Percentiles rank a stretch among this genome's conserved stretches.
Conservation (phyloP, 2,113 vertebrate species). For the Macaca nemestrina region DNA sequence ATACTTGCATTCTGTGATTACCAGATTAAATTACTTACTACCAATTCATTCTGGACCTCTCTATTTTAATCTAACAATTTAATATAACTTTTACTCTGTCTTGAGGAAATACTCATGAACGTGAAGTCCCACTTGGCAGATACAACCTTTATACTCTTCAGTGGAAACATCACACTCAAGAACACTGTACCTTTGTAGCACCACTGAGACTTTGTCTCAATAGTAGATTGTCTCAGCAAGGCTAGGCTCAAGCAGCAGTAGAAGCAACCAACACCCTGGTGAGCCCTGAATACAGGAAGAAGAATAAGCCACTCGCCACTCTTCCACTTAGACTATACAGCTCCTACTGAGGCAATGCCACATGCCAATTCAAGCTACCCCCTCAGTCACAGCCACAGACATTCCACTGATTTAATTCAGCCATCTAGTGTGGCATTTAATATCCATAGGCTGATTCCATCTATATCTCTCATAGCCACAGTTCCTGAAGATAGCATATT, state of each 20-base stretch:
- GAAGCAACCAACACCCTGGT: background rate
- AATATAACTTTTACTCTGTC: background rate
- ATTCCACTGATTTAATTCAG: background rate
- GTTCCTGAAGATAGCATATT: background rate
- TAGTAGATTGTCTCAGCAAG: background rate
- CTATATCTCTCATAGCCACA: background rate
- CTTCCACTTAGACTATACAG: background rate
- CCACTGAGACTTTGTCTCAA: background rate
- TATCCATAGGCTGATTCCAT: background rate
- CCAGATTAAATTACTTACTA: background rate
- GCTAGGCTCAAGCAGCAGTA: background rate
- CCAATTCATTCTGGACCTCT: background rate
- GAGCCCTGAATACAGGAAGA: background rate
- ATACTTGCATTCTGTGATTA: background rate
- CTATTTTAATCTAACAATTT: background rate
- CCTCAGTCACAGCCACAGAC: background rate
- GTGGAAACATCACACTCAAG: background rate
- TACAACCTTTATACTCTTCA: background rate
- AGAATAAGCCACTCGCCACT: background rate
- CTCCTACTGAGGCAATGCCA: background rate
- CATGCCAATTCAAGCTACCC: background rate
- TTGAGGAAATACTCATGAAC: background rate
- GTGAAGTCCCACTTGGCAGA: background rate
- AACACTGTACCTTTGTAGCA: background rate
- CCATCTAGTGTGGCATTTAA: fast-evolving